Conservation (phyloP, 2,888 invertebrate genomes). For the Tuberolachnus salignus region DNA sequence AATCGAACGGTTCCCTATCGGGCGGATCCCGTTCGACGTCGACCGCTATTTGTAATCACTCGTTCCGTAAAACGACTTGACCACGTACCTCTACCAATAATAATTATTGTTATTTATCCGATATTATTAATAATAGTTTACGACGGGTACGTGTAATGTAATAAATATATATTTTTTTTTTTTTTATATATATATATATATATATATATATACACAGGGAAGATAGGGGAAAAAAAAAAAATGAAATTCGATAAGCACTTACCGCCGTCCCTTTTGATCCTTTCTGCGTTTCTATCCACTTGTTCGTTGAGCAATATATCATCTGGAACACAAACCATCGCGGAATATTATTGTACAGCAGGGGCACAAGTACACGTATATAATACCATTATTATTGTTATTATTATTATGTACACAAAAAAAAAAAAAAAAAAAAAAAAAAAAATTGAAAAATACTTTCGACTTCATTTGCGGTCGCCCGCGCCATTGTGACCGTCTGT, state of each 20-base stretch:
- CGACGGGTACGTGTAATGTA: background rate
- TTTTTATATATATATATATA: background rate
- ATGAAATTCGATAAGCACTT: constrained; percentile 38
- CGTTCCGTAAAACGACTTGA: constrained; percentile 17
- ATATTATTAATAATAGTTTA: constrained; percentile 2
- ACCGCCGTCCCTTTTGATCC: constrained; percentile 57
- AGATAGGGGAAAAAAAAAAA: too few species aligned
- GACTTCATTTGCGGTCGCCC: background rate
- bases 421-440: too few species aligned
- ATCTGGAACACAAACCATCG: constrained; percentile 12
- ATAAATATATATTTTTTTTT: too few species aligned
- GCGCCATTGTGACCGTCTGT: background rate
- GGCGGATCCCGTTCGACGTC: background rate
- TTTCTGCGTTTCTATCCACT: constrained; percentile 50
- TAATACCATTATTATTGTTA: too few species aligned
- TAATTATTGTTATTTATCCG: constrained; percentile 32
- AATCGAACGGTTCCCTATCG: too few species aligned
- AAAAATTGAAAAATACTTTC: background rate
- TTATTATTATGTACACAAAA: too few species aligned
- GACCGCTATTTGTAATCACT: background rate
- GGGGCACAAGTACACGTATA: too few species aligned
- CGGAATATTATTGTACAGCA: background rate
- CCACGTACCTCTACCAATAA: constrained; percentile 39
- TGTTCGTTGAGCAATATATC: constrained; percentile 57
- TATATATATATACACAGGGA: background rate